Evolutionary conservation across 2,797 vertebrate species (phyloP), one percentile per base, ranked within the genome.

Genomic region (Lutjanus campechanus): DNA sequence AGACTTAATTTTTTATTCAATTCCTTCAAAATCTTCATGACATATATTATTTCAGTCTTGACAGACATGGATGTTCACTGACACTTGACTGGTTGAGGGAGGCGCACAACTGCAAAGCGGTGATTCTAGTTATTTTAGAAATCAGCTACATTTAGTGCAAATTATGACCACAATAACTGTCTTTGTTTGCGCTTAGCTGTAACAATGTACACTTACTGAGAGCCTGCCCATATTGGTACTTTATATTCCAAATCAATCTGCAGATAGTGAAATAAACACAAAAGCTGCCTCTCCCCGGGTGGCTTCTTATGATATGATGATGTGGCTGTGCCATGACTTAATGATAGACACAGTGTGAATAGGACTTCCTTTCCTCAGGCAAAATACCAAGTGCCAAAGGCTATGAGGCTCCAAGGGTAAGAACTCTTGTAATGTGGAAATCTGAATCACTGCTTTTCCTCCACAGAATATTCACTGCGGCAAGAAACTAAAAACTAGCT

Each of bases 361-460:
- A 84, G 83, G 83, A 74, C 67, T 77, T 90, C 54, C 81, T 91
- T 86, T 92, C 93, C 90, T 88, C 84, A 19, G 93, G 91, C 92
- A 84, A 92, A 91, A 90, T 91, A 91, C 69, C 82, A 82, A 92
- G 81, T 50, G 93, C 95, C 93, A 81, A 81, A 67, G 91, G 95
- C 91, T 81, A 88, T 56, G 46, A 82, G 81, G 86, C 88, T 90
- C 89, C 74, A 76, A 90, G 88, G 85, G 73, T 81, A 88, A 60
- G 80, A 83, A 73, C 54, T 71, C 83, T 58, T 81, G 75, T 90
- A 88, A 91, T 79, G 90, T 88, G 74, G 69, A 88, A 91, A 92
- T 92, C 60, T 62, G 43, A 88, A 85, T 68, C 63, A 10, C 67
- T 76, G 74, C 44, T 65, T 65, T 47, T 54, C 55, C 66, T 77